A percentile compares a stretch with the other conserved stretches of the same genome.
These are phyloP conservation scores for Hetaerina americana DNA, from an alignment of 1,140 invertebrate species.

Conservation along the genomic window DNA sequence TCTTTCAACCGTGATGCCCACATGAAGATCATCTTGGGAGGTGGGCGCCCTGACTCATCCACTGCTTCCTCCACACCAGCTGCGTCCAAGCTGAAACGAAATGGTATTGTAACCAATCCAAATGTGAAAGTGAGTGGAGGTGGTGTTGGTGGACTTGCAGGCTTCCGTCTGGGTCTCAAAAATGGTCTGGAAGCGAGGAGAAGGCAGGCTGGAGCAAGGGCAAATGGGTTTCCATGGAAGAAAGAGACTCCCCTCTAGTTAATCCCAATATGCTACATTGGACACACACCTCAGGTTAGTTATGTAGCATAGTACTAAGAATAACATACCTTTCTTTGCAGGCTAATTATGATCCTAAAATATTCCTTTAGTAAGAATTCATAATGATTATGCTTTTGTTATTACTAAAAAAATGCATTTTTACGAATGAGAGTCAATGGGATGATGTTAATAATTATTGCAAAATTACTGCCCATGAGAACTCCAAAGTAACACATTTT, in stretches of 20 bases:
- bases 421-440: no score
- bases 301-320: no score
- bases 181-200: slow-evolving; percentile 30
- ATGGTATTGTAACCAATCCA: slow-evolving; percentile 84
- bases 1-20: slow-evolving; percentile 77
- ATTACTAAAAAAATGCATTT: no score
- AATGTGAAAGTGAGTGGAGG: slow-evolving; percentile 58
- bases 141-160: slow-evolving; percentile 56
- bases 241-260: slow-evolving; percentile 50
- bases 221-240: slow-evolving; percentile 56
- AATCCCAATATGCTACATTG: not conserved
- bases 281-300: not conserved
- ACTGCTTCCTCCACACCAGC: slow-evolving; percentile 22
- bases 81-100: slow-evolving; percentile 55
- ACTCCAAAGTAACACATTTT: no score
- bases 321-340: no score
- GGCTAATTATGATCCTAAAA: no score
- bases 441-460: no score
- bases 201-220: slow-evolving; percentile 30
- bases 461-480: no score
- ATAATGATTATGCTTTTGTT: no score
- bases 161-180: slow-evolving; percentile 35
- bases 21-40: slow-evolving; percentile 78
- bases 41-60: slow-evolving; percentile 26
- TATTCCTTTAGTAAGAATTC: no score